Evolutionary conservation across 2,113 vertebrate genomes (phyloP).

Genomic region (Morone chrysops): DNA sequence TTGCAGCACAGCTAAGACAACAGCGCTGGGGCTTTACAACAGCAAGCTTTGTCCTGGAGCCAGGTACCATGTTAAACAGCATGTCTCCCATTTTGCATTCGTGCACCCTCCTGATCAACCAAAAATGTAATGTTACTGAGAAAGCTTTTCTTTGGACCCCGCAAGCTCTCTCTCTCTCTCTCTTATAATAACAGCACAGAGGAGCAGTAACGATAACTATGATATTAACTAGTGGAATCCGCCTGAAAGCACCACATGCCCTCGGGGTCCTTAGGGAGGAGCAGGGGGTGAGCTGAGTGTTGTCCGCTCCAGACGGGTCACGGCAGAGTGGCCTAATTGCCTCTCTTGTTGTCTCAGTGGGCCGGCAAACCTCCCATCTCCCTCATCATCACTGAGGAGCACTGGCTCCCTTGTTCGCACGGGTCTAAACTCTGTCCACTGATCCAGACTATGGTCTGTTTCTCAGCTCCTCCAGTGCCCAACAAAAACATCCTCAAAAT

Average conservation of each 20-base stretch:
- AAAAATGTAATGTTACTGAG: constrained; percentile 52
- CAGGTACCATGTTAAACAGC: constrained; percentile 66
- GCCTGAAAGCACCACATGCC: constrained; percentile 48
- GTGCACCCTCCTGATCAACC: constrained; percentile 59
- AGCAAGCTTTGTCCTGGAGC: constrained; percentile 64
- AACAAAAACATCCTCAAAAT: constrained; percentile 44
- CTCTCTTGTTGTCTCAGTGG: constrained; percentile 75
- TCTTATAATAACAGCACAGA: not conserved
- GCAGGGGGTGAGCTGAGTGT: constrained; percentile 46
- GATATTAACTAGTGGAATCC: constrained; percentile 56
- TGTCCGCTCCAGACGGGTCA: constrained; percentile 73
- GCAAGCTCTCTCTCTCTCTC: not conserved
- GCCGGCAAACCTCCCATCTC: constrained; percentile 62
- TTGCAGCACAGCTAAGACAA: constrained; percentile 48
- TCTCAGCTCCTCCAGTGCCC: constrained; percentile 20
- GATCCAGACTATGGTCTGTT: constrained; percentile 34
- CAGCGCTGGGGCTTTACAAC: constrained; percentile 44
- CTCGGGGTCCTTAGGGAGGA: constrained; percentile 50
- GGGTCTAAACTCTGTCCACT: constrained; percentile 49
- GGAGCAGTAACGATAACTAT: constrained; percentile 32
- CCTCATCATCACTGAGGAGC: constrained; percentile 63
- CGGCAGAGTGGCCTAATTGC: constrained; percentile 78
- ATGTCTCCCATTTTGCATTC: constrained; percentile 58
- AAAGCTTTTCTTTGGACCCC: constrained; percentile 16
- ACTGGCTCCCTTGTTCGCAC: constrained; percentile 46